Evolutionary conservation across 2,113 vertebrate genomes (phyloP), one percentile per base, ranked within the genome.

Genomic region (Scomber scombrus): DNA sequence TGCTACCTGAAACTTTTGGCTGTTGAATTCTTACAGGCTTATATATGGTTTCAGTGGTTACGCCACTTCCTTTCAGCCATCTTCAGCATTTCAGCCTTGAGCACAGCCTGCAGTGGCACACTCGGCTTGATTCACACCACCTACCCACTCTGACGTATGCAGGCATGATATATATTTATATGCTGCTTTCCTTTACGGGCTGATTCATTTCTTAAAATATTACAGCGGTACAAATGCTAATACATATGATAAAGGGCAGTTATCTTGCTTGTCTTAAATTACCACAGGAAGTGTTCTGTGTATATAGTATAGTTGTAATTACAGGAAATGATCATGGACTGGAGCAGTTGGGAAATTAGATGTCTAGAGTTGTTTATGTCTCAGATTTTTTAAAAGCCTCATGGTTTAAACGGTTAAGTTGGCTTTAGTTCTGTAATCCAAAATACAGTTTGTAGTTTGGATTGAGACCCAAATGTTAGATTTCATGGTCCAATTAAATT

Each of bases 1-100:
- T 46, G 3, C 45, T 72, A 63, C 51, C 60, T 85, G 73, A 78
- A 31, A n/a, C 23, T n/a, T 13, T 8, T 62, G 52, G 55, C 56
- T 75, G 56, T n/a, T 29, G 34, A 67, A 43, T 15, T 26, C 45
- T 31, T 23, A 5, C 45, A 82, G 52, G 8, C 34, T 16, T 40
- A 18, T 47, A 10, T 13, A 19, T n/a, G n/a, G 47, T 55, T 0
- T 71, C 51, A 49, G 86, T 66, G 86, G 86, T 89, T 87, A 13
- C 89, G 84, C 88, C 85, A 88, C 91, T 89, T 93, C 89, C 91
- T 91, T n/a, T 75, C 56, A 63, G 49, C 26, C 10, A 0, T 68
- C 12, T 69, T 67, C 31, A 50, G 16, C 1, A 6, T 45, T 63
- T 77, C 2, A 63, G 21, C 18, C 23, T 16, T 6, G 12, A 16